Evolutionary conservation across 2,113 vertebrate genomes (phyloP), one percentile per base, ranked within the genome.

Genomic region (Sander lucioperca): DNA sequence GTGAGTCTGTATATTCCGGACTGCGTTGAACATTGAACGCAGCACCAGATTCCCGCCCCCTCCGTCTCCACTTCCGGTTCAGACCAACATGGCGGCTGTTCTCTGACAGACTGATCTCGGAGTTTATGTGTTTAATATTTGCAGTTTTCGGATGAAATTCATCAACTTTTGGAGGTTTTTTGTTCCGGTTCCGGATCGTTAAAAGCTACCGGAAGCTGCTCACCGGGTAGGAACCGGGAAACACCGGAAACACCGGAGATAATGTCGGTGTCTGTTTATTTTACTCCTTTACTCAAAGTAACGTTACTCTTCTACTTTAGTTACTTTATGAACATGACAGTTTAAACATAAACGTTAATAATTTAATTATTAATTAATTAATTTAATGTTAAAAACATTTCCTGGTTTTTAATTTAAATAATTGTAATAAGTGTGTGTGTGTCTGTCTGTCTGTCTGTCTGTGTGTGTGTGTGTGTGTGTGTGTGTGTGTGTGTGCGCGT

Each of bases 51-150:
- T 57, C 57, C 73, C 74, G 59, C 72, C 66, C 64, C 72, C 80
- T 50, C 43, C 9, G 39, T 10, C 12, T 13, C 10, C 50, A 47
- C 19, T 79, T 91, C 88, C 88, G 86, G 82, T 30, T 83, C 16
- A 56, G 48, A 33, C 33, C 79, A 85, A 86, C 72, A 93, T 93
- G 93, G 91, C 91, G 66, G 72, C 74, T 4, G 76, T 56, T 48
- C 1, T 19, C 16, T 56, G 63, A 62, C 30, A 51, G 54, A 2
- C 19, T 3, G 30, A 45, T 39, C 30, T 58, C 21, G 0, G 30
- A 53, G 7, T 53, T 66, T 30, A 11, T 39, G 8, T 39, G 39
- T 33, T 33, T 33, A 39, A 10, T 39, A 39, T 39, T 39, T 9
- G 10, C 39, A 9, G 39, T 39, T 39, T 39, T 39, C 39, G 2